phyloP scores from a whole-genome alignment of 2,113 vertebrate genomes.

The Ailuropoda melanoleuca region DNA sequence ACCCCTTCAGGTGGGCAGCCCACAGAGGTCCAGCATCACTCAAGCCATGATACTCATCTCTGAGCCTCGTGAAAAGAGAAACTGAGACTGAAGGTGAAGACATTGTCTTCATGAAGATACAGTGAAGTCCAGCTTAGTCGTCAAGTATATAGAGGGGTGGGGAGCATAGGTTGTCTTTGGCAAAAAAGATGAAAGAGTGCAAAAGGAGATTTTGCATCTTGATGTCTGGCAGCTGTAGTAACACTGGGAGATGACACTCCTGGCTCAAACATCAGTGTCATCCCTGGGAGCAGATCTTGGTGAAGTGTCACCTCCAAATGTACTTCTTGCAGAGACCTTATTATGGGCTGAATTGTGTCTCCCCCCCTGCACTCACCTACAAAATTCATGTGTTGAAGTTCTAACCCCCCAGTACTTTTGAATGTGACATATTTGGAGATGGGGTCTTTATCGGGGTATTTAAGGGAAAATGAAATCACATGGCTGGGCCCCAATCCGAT shows the following conservation, averaged over 20 bases:
- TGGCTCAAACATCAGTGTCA: background rate
- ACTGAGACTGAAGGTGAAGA: background rate
- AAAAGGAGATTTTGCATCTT: background rate
- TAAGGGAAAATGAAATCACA: background rate
- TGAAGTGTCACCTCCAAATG: background rate
- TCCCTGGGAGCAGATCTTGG: background rate
- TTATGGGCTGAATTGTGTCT: background rate
- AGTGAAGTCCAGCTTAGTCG: background rate
- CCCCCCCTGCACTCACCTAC: background rate
- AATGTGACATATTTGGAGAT: background rate
- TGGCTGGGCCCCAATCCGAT: background rate
- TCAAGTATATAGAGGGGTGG: background rate
- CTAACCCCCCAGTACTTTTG: background rate
- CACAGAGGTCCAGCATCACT: background rate
- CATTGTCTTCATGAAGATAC: background rate
- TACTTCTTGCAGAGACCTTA: background rate
- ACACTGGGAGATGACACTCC: background rate
- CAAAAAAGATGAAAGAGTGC: background rate
- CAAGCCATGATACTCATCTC: no score
- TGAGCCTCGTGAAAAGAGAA: background rate
- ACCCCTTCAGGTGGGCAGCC: accelerated
- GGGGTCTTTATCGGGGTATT: background rate
- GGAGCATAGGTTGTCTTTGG: background rate
- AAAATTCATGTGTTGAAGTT: background rate
- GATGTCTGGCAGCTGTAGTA: background rate